Base-by-base conservation (phyloP, 2,797 vertebrate genomes). In the Hydrophis major region DNA sequence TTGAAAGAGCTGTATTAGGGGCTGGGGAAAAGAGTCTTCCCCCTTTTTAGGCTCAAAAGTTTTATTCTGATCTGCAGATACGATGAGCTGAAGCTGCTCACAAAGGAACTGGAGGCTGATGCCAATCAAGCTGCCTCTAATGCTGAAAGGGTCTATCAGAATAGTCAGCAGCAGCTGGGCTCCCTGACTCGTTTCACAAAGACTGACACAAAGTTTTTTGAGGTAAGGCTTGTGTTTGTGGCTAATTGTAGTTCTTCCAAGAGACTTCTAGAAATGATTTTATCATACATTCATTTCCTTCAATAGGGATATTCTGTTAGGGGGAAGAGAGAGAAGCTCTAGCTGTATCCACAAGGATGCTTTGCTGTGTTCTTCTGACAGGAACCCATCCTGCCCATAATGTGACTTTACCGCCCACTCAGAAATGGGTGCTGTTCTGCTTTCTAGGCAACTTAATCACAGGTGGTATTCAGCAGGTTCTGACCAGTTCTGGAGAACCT, bases 111-210 rank as follows among this genome's bases (percentile, higher is more conserved):
- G 95, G 95, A 95, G 25, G 93, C 93, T 59, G 97, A 98, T 28
- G 96, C 96, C 1, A 93, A 95, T 0, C 94, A 94, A n/a, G 78
- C 94, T 14, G 95, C 96, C 28, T 55, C 25, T 0, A 66, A 96
- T 16, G 97, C 97, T 22, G 97, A 98, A 0, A 53, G 13, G 2
- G 96, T 97, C 91, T 97, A 98, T 6, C 97, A 96, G 55, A 95
- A 94, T 1, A 97, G 97, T 87, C 95, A 96, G 53, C 93, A 86
- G 83, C 96, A 98, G 28, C 94, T 97, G 50, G 94, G 66, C 28
- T 96, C 96, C 0, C 13, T 97, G 28, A 95, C 97, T 55, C 96
- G 1, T 94, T 94, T 97, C 32, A 93, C 6, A 0, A 95, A 94
- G 89, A 88, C 88, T 0, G 53, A 61, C 27, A 86, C 92, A 0